phyloP scores from a whole-genome alignment of 2,797 vertebrate species.

The Prunella strophiata region DNA sequence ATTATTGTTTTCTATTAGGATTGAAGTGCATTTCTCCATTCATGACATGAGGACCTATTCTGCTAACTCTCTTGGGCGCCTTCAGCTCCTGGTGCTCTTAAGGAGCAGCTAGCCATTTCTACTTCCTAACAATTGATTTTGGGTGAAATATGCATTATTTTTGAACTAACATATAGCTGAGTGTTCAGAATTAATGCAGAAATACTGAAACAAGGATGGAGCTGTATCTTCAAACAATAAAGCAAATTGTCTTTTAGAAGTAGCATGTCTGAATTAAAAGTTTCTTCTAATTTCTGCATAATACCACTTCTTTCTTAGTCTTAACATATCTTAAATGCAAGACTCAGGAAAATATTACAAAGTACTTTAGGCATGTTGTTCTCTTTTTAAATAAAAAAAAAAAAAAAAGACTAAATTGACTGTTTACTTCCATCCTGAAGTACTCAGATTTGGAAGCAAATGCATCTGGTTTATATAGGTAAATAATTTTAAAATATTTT shows the following conservation, averaged over 20 bases:
- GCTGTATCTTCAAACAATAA: background rate
- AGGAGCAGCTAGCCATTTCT: background rate
- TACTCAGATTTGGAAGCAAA: background rate
- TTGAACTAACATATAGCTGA: background rate
- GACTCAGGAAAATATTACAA: background rate
- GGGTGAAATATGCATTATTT: background rate
- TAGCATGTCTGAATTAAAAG: background rate
- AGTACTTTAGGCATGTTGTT: background rate
- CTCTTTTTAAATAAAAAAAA: background rate
- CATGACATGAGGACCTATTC: fast-evolving
- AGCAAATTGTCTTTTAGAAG: background rate
- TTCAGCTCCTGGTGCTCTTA: background rate
- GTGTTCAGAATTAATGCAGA: background rate
- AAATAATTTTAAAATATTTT: background rate
- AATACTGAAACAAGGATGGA: background rate
- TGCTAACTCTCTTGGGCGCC: background rate
- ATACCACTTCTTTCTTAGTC: background rate
- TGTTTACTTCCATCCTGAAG: background rate
- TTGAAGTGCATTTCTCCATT: background rate
- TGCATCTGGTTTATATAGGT: background rate
- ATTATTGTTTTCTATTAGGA: background rate
- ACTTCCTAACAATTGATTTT: background rate
- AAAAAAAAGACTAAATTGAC: background rate
- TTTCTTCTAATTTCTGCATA: background rate
- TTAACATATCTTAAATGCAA: background rate